A percentile compares a stretch with the other conserved stretches of the same genome.
Conservation (phyloP, 2,888 invertebrate genomes). For the Dryadula phaetusa region DNA sequence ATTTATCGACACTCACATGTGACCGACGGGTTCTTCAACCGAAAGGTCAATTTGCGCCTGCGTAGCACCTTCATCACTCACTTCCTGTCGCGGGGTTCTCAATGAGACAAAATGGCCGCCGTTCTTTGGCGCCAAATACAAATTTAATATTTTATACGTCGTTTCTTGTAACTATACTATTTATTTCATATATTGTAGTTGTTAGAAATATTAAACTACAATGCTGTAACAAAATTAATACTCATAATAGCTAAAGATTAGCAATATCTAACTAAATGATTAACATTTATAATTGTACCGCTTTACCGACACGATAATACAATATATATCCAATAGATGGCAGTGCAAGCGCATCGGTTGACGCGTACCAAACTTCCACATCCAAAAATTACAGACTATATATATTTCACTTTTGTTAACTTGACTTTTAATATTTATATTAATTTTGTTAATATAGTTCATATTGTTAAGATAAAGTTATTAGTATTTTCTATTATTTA, state of each 20-base stretch:
- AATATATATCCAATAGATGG: constrained; percentile 43
- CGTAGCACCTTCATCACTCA: constrained; percentile 86
- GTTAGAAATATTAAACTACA: not conserved
- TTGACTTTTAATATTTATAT: not conserved
- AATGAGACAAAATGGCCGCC: constrained; percentile 71
- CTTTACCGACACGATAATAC: constrained; percentile 47
- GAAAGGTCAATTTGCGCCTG: constrained; percentile 90
- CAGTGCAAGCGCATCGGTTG: constrained; percentile 40
- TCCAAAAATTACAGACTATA: constrained; percentile 30
- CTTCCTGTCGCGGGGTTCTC: constrained; percentile 83
- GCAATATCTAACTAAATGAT: not conserved
- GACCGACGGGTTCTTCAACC: constrained; percentile 95
- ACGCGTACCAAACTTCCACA: constrained; percentile 41
- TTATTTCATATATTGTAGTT: not conserved
- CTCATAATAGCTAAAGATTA: not conserved
- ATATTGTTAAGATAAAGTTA: not conserved
- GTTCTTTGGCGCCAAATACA: constrained; percentile 68
- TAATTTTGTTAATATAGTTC: not conserved
- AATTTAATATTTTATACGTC: constrained; percentile 35
- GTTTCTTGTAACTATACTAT: not conserved
- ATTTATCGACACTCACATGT: constrained; percentile 93
- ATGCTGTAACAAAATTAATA: not conserved
- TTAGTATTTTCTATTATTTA: not conserved
- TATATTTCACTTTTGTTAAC: not conserved
- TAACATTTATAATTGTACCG: constrained; percentile 40